Percentiles rank a stretch among this genome's conserved stretches.
phyloP scores from a whole-genome alignment of 2,888 invertebrate species.

The Campoplex nolae region DNA sequence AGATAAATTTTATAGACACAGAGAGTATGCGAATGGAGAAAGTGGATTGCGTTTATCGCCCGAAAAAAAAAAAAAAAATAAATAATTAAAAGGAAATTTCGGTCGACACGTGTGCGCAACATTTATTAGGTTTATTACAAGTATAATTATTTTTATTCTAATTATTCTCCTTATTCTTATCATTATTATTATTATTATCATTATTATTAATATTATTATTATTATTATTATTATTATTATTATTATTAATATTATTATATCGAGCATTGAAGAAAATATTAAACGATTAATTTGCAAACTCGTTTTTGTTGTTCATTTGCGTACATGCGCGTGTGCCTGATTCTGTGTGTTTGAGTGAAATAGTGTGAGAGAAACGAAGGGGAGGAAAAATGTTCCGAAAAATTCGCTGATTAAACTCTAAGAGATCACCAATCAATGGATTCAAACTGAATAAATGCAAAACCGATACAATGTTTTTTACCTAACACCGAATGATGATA shows the following conservation, averaged over 20 bases:
- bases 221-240: constrained; percentile 28
- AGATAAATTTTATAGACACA: constrained; percentile 68
- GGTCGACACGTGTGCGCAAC: constrained; percentile 68
- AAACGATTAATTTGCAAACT: constrained; percentile 69
- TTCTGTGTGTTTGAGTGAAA: constrained; percentile 55
- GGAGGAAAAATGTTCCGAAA: constrained; percentile 52
- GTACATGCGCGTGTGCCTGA: constrained; percentile 42
- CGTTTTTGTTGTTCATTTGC: constrained; percentile 58
- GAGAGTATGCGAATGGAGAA: constrained; percentile 47
- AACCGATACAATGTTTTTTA: constrained; percentile 40
- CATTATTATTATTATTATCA: constrained; percentile 48
- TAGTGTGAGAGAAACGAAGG: constrained; percentile 35
- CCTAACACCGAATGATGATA: constrained; percentile 17
- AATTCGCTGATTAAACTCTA: constrained; percentile 68
- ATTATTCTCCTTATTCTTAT: constrained; percentile 64
- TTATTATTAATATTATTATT: constrained; percentile 66
- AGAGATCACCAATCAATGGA: constrained; percentile 51
- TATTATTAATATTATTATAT: constrained; percentile 73
- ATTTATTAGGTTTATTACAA: constrained; percentile 74
- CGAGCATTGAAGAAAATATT: constrained; percentile 73
- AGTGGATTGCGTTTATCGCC: constrained; percentile 70
- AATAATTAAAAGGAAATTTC: constrained; percentile 57
- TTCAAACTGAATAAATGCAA: constrained; percentile 23
- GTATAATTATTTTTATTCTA: constrained; percentile 52
- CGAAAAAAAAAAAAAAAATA: constrained; percentile 44